Conservation (phyloP, 2,888 invertebrate species). For the Pachycephus smyrnensis region DNA sequence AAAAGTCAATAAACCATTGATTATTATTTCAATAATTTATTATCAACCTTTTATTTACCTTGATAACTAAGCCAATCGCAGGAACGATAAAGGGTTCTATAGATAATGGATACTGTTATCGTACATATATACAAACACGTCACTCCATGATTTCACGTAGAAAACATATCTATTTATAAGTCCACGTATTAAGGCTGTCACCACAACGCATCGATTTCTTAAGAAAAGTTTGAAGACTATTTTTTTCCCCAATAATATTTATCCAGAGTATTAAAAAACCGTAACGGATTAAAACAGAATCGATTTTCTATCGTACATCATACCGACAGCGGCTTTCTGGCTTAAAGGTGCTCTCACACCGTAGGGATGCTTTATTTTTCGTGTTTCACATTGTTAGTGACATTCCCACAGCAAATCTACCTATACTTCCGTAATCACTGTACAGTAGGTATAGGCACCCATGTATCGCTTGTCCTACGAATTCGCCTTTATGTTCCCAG, state of each 20-base stretch:
- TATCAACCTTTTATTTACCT: background rate
- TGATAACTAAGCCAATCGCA: background rate
- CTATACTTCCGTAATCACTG: background rate
- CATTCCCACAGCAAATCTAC: background rate
- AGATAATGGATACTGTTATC: background rate
- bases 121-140: too few relatives aligned
- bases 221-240: too few relatives aligned
- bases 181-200: too few relatives aligned
- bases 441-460: background rate
- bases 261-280: too few relatives aligned
- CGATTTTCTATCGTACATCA: background rate
- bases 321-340: background rate
- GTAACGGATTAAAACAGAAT: background rate
- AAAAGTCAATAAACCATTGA: background rate
- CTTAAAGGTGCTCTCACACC: background rate
- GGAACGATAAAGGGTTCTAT: background rate
- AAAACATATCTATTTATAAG: too few relatives aligned
- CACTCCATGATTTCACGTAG: too few relatives aligned
- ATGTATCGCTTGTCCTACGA: background rate
- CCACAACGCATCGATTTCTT: too few relatives aligned
- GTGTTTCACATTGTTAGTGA: background rate
- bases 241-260: background rate
- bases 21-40: background rate
- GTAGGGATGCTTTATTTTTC: background rate
- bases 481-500: background rate